Evolutionary conservation across 2,888 invertebrate species (phyloP), one percentile per base, ranked within the genome.

Genomic region (Cordilura impudica): DNA sequence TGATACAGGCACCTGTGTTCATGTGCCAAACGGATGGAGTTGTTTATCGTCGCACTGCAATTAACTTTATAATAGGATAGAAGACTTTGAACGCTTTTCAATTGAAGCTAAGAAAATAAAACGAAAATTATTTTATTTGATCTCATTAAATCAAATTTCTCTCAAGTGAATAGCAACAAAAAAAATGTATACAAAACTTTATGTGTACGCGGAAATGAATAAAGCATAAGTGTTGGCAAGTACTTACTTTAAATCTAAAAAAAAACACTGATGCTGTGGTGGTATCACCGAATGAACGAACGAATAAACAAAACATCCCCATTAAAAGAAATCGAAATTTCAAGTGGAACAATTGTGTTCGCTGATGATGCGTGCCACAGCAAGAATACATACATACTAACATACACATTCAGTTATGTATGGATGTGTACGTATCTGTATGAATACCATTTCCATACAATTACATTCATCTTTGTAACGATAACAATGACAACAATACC

Each of bases 41-140:
- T 72, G 67, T 79, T 79, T 79, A 75, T 75, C 56, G 71, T 75
- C 75, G 67, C 71, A 75, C 35, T 67, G 79, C 79, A 79, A 79
- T 79, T 79, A 79, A 75, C 79, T 79, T 79, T 75, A 75, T 79
- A 79, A 79, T 79, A 75, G 71, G 61, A 79, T 79, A 75, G 45
- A 72, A 79, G 72, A 67, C 61, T 79, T 54, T 75, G 35, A 79
- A 79, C 74, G 75, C 75, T 79, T 75, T 75, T 67, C 75, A 79
- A 79, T 75, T 79, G 75, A 45, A 39, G 61, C 63, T 67, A 45
- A 35, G 21, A 63, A 43, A 43, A 63, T 70, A 63, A 67, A 75
- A 67, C 66, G 75, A 31, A 79, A 75, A 79, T 79, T 75, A 75
- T 75, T 79, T 75, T 19, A 75, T 79, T 79, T 75, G 71, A 75